phyloP scores from a whole-genome alignment of 2,797 vertebrate species.

The Falco concolor region DNA sequence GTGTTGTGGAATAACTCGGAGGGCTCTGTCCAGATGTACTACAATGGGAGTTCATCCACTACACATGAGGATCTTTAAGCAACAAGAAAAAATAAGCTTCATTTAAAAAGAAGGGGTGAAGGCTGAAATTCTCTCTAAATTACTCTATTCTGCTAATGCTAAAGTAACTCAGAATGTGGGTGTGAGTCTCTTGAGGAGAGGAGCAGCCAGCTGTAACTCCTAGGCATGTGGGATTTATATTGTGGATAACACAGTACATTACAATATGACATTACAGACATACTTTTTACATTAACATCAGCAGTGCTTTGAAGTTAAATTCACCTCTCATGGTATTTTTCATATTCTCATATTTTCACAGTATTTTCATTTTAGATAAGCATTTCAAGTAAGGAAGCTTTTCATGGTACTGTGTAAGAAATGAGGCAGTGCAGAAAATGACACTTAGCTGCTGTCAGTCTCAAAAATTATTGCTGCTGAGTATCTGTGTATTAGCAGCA shows the following conservation, averaged over 20 bases:
- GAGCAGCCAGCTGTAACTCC: not conserved
- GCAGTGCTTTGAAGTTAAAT: not conserved
- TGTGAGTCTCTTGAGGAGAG: not conserved
- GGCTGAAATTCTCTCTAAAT: not conserved
- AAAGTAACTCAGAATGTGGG: not conserved
- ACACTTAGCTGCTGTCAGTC: not conserved
- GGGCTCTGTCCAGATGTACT: not conserved
- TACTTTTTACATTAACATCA: not conserved
- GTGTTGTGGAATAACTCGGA: not conserved
- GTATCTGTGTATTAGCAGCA: not conserved
- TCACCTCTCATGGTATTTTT: not conserved
- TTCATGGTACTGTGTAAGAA: not conserved
- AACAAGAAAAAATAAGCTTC: not conserved
- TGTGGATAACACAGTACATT: not conserved
- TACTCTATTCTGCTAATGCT: not conserved
- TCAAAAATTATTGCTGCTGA: not conserved
- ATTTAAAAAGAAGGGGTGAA: not conserved
- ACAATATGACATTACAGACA: not conserved
- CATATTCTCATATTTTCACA: not conserved
- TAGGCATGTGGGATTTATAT: not conserved
- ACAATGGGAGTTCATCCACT: not conserved
- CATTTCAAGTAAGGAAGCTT: not conserved
- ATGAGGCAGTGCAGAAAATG: not conserved
- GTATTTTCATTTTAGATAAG: not conserved
- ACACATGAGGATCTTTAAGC: not conserved